Evolutionary conservation across 2,797 vertebrate genomes (phyloP).

Genomic region (Antennarius maculatus): DNA sequence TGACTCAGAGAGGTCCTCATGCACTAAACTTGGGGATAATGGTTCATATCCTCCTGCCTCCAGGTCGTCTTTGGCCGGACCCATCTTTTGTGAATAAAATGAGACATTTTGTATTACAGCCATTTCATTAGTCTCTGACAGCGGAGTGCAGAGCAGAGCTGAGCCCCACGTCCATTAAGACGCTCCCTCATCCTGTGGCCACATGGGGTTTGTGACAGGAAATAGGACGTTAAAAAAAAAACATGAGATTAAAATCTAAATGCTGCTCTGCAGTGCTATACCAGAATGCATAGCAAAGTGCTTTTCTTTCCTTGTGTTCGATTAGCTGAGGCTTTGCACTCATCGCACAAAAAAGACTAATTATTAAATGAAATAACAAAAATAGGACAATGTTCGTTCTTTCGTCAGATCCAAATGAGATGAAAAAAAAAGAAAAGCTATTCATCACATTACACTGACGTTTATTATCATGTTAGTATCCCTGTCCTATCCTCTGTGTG

Average conservation of each 20-base stretch:
- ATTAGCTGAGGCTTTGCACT: background rate
- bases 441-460: background rate
- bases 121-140: constrained; percentile 41
- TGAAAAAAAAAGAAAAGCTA: background rate
- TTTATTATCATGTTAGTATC: no score
- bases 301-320: background rate
- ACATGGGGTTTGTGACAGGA: constrained; percentile 27
- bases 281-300: background rate
- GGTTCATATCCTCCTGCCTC: constrained; percentile 26
- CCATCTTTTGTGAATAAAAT: constrained; percentile 48
- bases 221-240: constrained; percentile 18
- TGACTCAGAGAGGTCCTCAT: constrained; percentile 34
- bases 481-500: no score
- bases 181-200: constrained; percentile 8
- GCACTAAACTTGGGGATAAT: constrained; percentile 43
- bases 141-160: constrained; percentile 21
- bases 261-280: background rate
- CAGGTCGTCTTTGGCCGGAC: background rate
- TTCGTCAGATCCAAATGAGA: background rate
- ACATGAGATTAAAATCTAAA: constrained; percentile 18
- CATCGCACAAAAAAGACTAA: no score
- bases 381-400: no score
- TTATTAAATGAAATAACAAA: no score
- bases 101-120: constrained; percentile 40
- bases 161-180: constrained; percentile 19